Evolutionary conservation across 1,140 invertebrate species (phyloP), one percentile per base, ranked within the genome.

Genomic region (Microplitis demolitor): DNA sequence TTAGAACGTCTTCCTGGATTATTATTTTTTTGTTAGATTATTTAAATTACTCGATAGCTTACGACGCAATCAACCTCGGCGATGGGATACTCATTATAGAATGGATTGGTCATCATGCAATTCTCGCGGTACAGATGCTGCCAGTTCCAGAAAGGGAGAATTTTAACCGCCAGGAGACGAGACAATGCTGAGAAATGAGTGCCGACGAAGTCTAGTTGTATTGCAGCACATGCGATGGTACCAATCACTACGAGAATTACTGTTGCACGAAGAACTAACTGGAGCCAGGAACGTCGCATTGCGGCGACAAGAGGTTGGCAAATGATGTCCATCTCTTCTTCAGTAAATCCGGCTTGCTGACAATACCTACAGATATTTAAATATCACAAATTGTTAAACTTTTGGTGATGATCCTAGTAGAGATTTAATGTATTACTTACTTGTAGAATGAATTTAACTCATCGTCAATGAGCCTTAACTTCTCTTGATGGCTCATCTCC

Each of bases 81-180:
- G 14, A 87, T 82, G 1, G 87, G 79, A 16, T 88, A 87, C 35
- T 87, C 87, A 37, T 86, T 88, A 77, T 89, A 91, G 74, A 89
- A 90, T 3, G 91, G 91, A 85, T 90, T 92, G 45, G 90, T 88
- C 54, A 95, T 89, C 74, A 95, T 84, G 79, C 94, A 96, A 62
- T 90, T 89, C 69, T 91, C 90, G 78, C 93, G 91, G 77, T 94
- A 94, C 13, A 94, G 82, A 5, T 90, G 88, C n/a, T 92, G 92
- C 94, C 94, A 96, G 78, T 95, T 92, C 91, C 92, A 95, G 39
- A 93, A 86, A 1, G 93, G 92, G 8, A 94, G 80, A 6, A 94
- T 78, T 86, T 92, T 91, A 13, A 93, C 90, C 71, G 93, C 78
- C 3, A 90, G 75, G n/a, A 93, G 88, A 70, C 92, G 88, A 6